Conservation (phyloP, 2,797 vertebrate species). For the Crax fasciolata region DNA sequence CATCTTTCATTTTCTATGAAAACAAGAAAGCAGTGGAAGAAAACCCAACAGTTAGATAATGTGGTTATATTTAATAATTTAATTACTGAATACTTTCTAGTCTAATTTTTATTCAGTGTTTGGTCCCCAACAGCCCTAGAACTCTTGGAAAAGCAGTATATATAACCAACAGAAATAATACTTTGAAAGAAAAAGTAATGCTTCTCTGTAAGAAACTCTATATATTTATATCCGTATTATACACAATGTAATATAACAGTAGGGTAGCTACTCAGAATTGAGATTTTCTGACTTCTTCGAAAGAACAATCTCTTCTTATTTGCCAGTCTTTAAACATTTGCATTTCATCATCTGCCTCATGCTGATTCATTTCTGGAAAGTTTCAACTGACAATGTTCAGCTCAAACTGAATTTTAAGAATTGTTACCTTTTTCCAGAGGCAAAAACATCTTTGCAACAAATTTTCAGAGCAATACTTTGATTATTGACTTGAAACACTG, state of each 20-base stretch:
- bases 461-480: not conserved
- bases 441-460: not conserved
- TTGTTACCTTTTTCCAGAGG: not conserved
- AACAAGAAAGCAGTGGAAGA: not conserved
- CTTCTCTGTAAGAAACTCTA: not conserved
- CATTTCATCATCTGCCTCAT: not conserved
- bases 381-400: not conserved
- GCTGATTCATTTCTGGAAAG: not conserved
- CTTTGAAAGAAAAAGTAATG: not conserved
- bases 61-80: slow-evolving; percentile 3
- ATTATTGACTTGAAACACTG: not conserved
- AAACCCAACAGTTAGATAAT: not conserved
- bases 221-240: not conserved
- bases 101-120: not conserved
- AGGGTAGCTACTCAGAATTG: not conserved
- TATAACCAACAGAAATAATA: not conserved
- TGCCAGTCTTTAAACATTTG: not conserved
- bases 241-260: not conserved
- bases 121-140: not conserved
- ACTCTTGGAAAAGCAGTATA: not conserved
- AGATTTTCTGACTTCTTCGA: not conserved
- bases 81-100: not conserved
- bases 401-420: not conserved
- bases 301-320: not conserved
- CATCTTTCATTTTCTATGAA: not conserved